A percentile compares a stretch with the other conserved stretches of the same genome.
Conservation (phyloP, 2,888 invertebrate genomes). For the Conistra vaccinii region DNA sequence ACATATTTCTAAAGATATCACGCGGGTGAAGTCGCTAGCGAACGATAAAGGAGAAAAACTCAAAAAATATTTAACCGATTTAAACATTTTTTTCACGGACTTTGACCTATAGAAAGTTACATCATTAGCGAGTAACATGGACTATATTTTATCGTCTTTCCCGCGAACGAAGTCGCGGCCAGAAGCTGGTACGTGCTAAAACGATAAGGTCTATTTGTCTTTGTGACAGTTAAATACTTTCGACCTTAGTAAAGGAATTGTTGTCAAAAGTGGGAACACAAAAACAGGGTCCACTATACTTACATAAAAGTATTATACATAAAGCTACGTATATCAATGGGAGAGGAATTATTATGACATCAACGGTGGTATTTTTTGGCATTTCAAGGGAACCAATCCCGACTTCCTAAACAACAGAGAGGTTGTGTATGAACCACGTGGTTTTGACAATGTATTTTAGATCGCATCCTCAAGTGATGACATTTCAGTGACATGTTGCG, state of each 20-base stretch:
- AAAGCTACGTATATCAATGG: conserved; percentile 7
- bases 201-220: too few species aligned
- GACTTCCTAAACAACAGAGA: background rate
- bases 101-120: too few species aligned
- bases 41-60: too few species aligned
- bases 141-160: too few species aligned
- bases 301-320: background rate
- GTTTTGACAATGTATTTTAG: background rate
- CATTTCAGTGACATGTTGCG: background rate
- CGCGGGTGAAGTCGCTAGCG: too few species aligned
- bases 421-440: conserved; percentile 16
- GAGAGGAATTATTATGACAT: conserved; percentile 34
- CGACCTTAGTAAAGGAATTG: background rate
- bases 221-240: too few species aligned
- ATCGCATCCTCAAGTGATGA: background rate
- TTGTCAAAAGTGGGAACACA: background rate
- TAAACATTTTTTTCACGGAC: too few species aligned
- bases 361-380: conserved; percentile 54
- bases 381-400: conserved; percentile 35
- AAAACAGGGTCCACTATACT: background rate
- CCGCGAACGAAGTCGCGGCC: too few species aligned
- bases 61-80: too few species aligned
- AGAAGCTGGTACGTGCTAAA: too few species aligned
- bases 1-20: too few species aligned
- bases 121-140: too few species aligned